Evolutionary conservation across 2,797 vertebrate genomes (phyloP).

Genomic region (Poecilia wingei): DNA sequence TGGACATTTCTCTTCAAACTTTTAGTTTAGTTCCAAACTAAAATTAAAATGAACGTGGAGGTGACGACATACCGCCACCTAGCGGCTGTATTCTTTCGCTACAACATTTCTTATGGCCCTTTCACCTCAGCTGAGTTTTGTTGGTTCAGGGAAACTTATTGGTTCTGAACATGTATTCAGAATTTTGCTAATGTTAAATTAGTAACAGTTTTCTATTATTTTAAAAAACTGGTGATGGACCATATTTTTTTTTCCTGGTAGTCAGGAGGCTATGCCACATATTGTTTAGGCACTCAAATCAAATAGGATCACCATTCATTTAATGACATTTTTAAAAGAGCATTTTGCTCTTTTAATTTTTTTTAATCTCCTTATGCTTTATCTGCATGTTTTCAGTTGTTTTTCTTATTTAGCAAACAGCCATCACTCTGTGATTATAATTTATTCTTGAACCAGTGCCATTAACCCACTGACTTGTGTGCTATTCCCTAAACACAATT

Average conservation of each 20-base stretch:
- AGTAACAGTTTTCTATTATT: neutral
- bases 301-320: neutral
- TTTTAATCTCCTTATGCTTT: neutral
- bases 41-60: neutral
- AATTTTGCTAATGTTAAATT: neutral
- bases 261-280: neutral
- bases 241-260: no score
- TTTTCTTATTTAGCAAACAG: neutral
- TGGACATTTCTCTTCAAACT: neutral
- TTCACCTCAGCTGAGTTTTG: neutral
- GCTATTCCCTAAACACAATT: conserved; percentile 83
- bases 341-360: neutral
- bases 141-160: neutral
- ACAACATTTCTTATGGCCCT: conserved; percentile 24
- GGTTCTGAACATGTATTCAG: neutral
- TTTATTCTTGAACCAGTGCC: conserved; percentile 59
- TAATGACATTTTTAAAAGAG: neutral
- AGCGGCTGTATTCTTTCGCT: conserved; percentile 36
- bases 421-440: conserved; percentile 52
- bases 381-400: neutral
- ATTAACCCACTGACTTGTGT: conserved; percentile 66
- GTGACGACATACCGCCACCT: conserved; percentile 44
- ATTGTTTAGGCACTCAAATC: neutral
- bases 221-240: no score
- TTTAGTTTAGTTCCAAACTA: neutral